Evolutionary conservation across 1,140 invertebrate genomes (phyloP).

Genomic region (Dendrolimus punctatus): DNA sequence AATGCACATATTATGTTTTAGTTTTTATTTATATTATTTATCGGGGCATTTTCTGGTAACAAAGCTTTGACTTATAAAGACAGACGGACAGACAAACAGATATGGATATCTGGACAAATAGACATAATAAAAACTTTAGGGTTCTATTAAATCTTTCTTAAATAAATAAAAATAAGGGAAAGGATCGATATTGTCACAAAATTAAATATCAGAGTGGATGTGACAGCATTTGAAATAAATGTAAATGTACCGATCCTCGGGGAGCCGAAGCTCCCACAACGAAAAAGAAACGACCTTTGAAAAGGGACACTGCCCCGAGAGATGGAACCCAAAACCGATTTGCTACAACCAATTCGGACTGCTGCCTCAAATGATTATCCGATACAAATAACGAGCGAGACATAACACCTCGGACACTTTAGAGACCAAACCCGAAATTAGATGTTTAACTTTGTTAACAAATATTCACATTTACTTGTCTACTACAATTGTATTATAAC

Average conservation of each 20-base stretch:
- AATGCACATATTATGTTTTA: too few species aligned
- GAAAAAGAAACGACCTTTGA: slow-evolving; percentile 18
- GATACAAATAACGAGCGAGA: slow-evolving; percentile 10
- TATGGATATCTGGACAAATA: too few species aligned
- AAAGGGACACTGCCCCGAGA: slow-evolving; percentile 14
- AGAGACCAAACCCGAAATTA: slow-evolving; percentile 5
- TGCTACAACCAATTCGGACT: slow-evolving; percentile 10
- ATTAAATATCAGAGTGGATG: slow-evolving; percentile 13
- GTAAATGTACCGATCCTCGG: slow-evolving; percentile 15
- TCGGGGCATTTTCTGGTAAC: too few species aligned
- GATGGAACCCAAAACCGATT: slow-evolving; percentile 14
- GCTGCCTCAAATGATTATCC: slow-evolving; percentile 17
- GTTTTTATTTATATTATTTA: too few species aligned
- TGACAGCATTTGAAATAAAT: slow-evolving; percentile 18
- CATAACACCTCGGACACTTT: slow-evolving; percentile 8
- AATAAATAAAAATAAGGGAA: too few species aligned
- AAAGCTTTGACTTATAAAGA: too few species aligned
- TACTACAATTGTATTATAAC: slow-evolving; percentile 21
- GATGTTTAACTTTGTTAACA: slow-evolving; percentile 15
- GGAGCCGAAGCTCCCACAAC: slow-evolving; percentile 12
- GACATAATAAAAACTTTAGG: too few species aligned
- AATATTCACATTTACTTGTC: slow-evolving; percentile 18
- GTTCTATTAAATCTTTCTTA: too few species aligned
- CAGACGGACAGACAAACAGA: too few species aligned
- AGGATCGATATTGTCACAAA: slow-evolving; percentile 9